Evolutionary conservation across 1,140 invertebrate genomes (phyloP).

Genomic region (Ceratina australensis): DNA sequence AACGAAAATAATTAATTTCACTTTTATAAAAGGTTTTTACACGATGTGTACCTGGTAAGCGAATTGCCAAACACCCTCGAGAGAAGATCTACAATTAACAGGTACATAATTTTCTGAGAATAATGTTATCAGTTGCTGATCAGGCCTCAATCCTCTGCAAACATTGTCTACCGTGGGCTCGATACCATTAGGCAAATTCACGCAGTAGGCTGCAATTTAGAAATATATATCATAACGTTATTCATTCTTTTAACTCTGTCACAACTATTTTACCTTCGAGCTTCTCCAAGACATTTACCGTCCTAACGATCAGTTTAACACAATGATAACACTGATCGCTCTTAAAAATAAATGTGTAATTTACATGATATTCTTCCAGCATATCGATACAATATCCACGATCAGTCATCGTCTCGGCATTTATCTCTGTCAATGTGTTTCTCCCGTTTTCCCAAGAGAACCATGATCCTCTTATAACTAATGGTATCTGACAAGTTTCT

Average conservation of each 20-base stretch:
- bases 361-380: conserved; percentile 86
- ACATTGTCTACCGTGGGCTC: conserved; percentile 88
- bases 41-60: conserved; percentile 86
- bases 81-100: conserved; percentile 94
- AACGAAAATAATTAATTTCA: conserved; percentile 1
- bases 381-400: conserved; percentile 87
- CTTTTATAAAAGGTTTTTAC: background rate
- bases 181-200: conserved; percentile 82
- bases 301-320: conserved; percentile 91
- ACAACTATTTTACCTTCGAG: conserved; percentile 84
- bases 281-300: conserved; percentile 94
- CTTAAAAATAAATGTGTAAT: conserved; percentile 92
- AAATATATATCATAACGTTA: conserved; percentile 25
- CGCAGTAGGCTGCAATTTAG: conserved; percentile 84
- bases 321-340: conserved; percentile 89
- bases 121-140: conserved; percentile 91
- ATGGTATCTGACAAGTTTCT: conserved; percentile 82
- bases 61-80: conserved; percentile 98
- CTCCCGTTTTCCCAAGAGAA: conserved; percentile 94
- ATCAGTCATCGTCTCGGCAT: conserved; percentile 87
- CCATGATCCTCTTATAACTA: conserved; percentile 91
- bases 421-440: conserved; percentile 91
- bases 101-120: conserved; percentile 95
- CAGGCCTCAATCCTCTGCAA: conserved; percentile 85
- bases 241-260: background rate